phyloP scores from a whole-genome alignment of 2,113 vertebrate species.

The Recurvirostra avosetta region DNA sequence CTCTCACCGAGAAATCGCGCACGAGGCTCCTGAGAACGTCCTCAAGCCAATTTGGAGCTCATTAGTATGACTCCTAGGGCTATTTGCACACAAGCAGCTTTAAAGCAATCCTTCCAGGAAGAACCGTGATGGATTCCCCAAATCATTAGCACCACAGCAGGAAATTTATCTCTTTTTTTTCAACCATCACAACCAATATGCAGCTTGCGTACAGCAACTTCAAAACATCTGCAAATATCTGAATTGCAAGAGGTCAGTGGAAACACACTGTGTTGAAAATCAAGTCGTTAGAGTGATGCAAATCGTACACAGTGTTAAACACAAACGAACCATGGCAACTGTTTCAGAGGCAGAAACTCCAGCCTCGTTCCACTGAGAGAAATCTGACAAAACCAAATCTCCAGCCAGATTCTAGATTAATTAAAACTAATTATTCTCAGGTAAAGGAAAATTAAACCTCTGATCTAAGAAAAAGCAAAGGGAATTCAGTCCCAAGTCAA shows the following conservation, averaged over 20 bases:
- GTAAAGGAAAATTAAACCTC: neutral
- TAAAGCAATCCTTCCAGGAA: neutral
- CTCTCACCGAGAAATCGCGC: neutral
- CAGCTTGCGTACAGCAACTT: neutral
- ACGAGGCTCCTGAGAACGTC: neutral
- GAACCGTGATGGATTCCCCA: neutral
- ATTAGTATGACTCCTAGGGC: neutral
- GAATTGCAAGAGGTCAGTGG: neutral
- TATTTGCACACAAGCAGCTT: neutral
- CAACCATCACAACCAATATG: neutral
- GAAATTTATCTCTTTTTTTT: neutral
- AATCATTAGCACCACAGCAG: neutral
- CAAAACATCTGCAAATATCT: neutral
- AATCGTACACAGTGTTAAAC: neutral
- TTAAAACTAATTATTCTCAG: neutral
- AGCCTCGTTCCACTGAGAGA: neutral
- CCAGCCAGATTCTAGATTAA: neutral
- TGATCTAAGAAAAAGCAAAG: neutral
- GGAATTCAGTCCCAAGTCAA: neutral
- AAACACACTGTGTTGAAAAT: neutral
- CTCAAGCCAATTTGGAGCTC: neutral
- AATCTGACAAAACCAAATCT: neutral
- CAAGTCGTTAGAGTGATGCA: neutral
- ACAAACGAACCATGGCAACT: neutral
- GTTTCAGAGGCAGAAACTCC: neutral